Percentiles rank a stretch among this genome's conserved stretches.
Evolutionary conservation across 2,797 vertebrate species (phyloP).

Genomic region (Anas acuta): DNA sequence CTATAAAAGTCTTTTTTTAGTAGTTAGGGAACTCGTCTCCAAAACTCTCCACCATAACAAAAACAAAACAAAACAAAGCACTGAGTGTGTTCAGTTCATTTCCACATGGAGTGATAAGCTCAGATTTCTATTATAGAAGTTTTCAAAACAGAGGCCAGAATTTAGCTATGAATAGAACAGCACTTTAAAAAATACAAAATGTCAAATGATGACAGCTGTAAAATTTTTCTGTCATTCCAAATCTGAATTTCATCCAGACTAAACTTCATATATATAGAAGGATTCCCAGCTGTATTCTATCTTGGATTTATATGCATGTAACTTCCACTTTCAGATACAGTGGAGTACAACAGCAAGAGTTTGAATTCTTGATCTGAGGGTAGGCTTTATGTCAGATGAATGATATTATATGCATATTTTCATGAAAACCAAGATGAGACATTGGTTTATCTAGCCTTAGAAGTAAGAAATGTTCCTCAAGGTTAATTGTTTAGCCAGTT

Average conservation of each 20-base stretch:
- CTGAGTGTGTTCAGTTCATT: neutral
- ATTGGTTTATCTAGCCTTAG: neutral
- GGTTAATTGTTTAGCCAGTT: slow-evolving; percentile 40
- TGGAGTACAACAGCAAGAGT: neutral
- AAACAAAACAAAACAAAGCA: neutral
- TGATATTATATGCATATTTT: neutral
- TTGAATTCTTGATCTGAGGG: neutral
- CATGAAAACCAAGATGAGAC: neutral
- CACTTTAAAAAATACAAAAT: neutral
- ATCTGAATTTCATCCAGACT: neutral
- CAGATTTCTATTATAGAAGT: neutral
- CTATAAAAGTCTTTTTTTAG: neutral
- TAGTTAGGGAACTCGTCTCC: neutral
- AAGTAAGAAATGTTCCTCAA: neutral
- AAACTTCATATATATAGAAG: neutral
- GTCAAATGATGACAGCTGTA: neutral
- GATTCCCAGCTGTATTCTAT: neutral
- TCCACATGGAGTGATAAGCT: neutral
- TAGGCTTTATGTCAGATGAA: neutral
- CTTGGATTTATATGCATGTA: neutral
- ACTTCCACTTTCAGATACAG: neutral
- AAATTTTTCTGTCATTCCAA: neutral
- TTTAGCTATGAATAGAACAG: neutral
- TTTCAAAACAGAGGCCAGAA: neutral
- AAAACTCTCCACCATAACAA: neutral